Evolutionary conservation across 2,113 vertebrate species (phyloP), one percentile per base, ranked within the genome.

Genomic region (Ancistrus triradiatus): DNA sequence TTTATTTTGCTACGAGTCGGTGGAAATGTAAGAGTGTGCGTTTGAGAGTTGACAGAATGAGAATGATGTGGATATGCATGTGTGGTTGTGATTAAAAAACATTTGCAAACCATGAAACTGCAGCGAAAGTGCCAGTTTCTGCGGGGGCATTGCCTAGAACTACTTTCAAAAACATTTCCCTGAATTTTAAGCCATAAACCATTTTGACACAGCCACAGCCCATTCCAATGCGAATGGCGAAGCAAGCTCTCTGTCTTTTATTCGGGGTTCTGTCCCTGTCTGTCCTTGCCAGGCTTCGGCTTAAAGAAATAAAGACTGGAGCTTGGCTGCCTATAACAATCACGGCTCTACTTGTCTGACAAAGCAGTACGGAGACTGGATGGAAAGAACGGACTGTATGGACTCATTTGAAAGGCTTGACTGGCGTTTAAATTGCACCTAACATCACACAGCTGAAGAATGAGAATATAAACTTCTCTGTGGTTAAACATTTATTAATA

Each of bases 121-220:
- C 67, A 63, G 33, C 46, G 59, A 61, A 25, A 59, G 44, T 28
- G 59, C 38, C 33, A 43, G 48, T 37, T 68, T 50, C 51, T 49
- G 21, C 33, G 53, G 18, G n/a, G 40, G 55, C 31, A 48, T 18
- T 64, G 53, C 53, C 59, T 73, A 53, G 53, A 68, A 63, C 31
- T 47, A 37, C 47, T 51, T 63, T 61, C 46, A 72, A 52, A 63
- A 73, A 64, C 31, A 63, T 59, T 73, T 64, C 59, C 65, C 59
- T 50, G 59, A 72, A 68, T 31, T 42, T 68, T 40, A 58, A 55
- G 22, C 28, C 59, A 72, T 68, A 68, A 72, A 72, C 58, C 47
- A 52, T 68, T 52, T 2, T 43, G 35, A 63, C 24, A 59, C 3
- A 18, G 63, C 46, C 58, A 52, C 49, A 33, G 61, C 38, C 56